These are phyloP conservation scores for Tanaodytes sp. DNA, from an alignment of 2,888 invertebrate genomes.

Conservation along the genomic window DNA sequence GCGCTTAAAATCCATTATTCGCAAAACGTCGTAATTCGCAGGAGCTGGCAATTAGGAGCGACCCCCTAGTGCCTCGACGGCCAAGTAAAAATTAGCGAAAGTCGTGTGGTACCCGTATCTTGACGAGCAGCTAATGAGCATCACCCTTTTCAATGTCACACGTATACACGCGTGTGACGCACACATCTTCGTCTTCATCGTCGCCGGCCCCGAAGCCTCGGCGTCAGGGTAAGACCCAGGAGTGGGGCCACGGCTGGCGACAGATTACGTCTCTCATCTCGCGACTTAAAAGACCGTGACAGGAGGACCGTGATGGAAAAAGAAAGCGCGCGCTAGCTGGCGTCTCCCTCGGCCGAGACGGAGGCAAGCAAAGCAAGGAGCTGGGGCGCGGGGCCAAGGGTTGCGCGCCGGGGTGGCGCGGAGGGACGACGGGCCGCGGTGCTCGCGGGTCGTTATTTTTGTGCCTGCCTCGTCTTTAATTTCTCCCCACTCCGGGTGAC, in stretches of 20 bases:
- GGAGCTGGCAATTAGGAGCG: slow-evolving; percentile 24
- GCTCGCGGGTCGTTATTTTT: slow-evolving; percentile 69
- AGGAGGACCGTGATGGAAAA: slow-evolving; percentile 45
- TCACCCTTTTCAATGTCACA: slow-evolving; percentile 47
- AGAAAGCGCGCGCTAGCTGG: slow-evolving; percentile 22
- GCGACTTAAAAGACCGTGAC: slow-evolving; percentile 53
- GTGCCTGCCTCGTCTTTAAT: slow-evolving; percentile 73
- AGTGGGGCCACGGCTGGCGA: slow-evolving; percentile 21
- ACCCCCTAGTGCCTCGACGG: too few species aligned
- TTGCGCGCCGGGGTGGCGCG: slow-evolving; percentile 9
- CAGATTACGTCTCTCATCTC: slow-evolving; percentile 59
- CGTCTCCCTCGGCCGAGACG: slow-evolving; percentile 30
- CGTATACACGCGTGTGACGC: slow-evolving; percentile 33
- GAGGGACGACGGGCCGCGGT: slow-evolving; percentile 36
- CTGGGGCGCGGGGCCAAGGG: slow-evolving; percentile 10
- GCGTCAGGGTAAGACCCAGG: slow-evolving; percentile 15
- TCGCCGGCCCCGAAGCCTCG: slow-evolving; percentile 42
- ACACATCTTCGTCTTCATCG: too few species aligned
- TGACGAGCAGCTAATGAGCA: slow-evolving; percentile 23
- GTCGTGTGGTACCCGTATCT: too few species aligned
- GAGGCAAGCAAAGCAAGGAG: slow-evolving; percentile 33
- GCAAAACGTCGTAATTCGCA: slow-evolving; percentile 38
- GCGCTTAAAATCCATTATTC: slow-evolving; percentile 47
- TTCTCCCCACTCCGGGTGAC: slow-evolving; percentile 47
- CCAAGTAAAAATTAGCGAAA: slow-evolving; percentile 43